These are phyloP conservation scores for Diachrysia chrysitis DNA, from an alignment of 2,888 invertebrate species.

Conservation along the genomic window DNA sequence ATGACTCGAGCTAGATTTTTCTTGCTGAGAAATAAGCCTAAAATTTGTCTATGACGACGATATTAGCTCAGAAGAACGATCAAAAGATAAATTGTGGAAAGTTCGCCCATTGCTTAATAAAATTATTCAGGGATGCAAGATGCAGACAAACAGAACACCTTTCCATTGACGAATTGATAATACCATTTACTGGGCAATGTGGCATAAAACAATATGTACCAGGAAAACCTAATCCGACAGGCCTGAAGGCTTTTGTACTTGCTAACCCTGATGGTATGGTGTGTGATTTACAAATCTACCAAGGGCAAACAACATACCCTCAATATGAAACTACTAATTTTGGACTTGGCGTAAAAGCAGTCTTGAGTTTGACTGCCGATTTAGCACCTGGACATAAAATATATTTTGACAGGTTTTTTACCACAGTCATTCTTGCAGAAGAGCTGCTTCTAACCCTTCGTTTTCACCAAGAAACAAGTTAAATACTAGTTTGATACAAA, in stretches of 20 bases:
- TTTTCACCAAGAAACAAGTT: conserved; percentile 12
- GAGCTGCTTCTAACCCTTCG: conserved; percentile 7
- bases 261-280: conserved; percentile 9
- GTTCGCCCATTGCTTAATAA: conserved; percentile 17
- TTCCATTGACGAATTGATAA: conserved; percentile 16
- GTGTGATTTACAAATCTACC: conserved; percentile 7
- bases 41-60: conserved; percentile 28
- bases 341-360: conserved; percentile 3
- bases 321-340: conserved; percentile 2
- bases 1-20: conserved; percentile 25
- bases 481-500: conserved; percentile 13
- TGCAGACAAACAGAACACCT: conserved; percentile 8
- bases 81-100: conserved; percentile 24
- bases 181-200: conserved; percentile 12
- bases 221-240: conserved; percentile 13
- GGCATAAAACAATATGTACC: conserved; percentile 6
- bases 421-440: conserved; percentile 3
- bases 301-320: conserved; percentile 7
- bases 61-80: conserved; percentile 1
- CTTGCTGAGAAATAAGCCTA: conserved; percentile 11
- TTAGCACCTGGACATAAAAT: background rate
- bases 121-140: conserved; percentile 14
- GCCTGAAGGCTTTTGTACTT: conserved; percentile 11
- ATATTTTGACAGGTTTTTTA: conserved; percentile 8
- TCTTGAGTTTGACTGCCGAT: background rate